Base-by-base conservation (phyloP, 2,888 invertebrate species). In the Pandemis corylana region DNA sequence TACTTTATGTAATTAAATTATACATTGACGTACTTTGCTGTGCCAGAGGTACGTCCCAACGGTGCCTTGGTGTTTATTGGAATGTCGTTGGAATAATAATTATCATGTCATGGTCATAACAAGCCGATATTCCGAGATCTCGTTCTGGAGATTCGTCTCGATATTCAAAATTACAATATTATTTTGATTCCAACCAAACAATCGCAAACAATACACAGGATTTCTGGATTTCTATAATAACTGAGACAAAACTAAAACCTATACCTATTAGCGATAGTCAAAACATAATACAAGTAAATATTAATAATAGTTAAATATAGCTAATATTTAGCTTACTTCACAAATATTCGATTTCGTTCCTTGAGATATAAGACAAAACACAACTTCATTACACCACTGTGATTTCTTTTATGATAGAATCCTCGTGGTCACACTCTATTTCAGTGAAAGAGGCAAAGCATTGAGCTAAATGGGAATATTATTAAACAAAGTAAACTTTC, bases 401-500 rank as follows among this genome's bases (percentile, higher is more conserved):
- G 5, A 59, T 12, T 12, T 12, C 28, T 28, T 28, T 59, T 59
- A 59, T 36, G 12, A 20, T 56, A 20, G 56, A 59, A 59, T 10
- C 59, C 59, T 28, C 28, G 28, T 28, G 12, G 59, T 28, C 59
- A 59, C 28, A 12, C 59, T 59, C 20, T 10, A 5, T 28, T 20
- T 44, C 15, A 41, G 51, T 42, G 41, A 53, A 41, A 51, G 15
- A 68, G 56, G 56, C 41, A 46, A 20, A 68, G 20, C 53, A 12
- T 20, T 13, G 63, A 68, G 53, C 56, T 44, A 72, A 63, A 67
- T 51, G 51, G 67, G 42, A 68, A 63, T 53, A 68, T 68, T 61
- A 66, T 76, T 77, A 79, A 82, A 80, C 79, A 72, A 78, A 67
- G 76, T 78, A 77, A 81, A 81, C 78, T 84, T 79, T 80, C 83